phyloP scores from a whole-genome alignment of 2,888 invertebrate genomes.

The Calameuta pallipes region DNA sequence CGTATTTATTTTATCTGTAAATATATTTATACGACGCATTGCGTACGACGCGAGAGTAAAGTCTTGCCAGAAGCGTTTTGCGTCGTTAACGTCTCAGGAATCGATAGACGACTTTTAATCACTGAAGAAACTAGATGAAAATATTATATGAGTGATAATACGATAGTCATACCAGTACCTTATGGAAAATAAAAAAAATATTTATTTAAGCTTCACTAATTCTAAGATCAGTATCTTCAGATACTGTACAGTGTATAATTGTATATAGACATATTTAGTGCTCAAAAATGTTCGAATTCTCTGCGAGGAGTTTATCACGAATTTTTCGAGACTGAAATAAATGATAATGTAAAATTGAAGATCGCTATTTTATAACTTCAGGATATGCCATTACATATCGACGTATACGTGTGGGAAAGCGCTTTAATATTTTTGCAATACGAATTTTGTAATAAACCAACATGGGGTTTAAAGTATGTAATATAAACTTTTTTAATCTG shows the following conservation, averaged over 20 bases:
- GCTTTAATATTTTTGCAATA: conserved; percentile 55
- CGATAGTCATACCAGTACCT: conserved; percentile 53
- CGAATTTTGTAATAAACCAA: conserved; percentile 32
- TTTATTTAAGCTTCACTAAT: conserved; percentile 31
- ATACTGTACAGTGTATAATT: conserved; percentile 47
- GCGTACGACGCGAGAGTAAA: background rate
- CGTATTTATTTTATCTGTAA: conserved; percentile 30
- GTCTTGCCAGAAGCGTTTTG: conserved; percentile 36
- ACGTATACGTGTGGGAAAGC: conserved; percentile 33
- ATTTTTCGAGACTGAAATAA: background rate
- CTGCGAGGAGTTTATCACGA: background rate
- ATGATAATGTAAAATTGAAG: background rate
- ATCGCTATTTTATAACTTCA: background rate
- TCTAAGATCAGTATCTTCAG: background rate
- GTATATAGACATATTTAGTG: conserved; percentile 19
- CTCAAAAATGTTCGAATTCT: background rate
- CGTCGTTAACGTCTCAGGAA: conserved; percentile 30
- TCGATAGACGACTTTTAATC: background rate
- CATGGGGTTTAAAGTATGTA: background rate
- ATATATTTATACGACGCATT: conserved; percentile 3
- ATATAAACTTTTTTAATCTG: background rate
- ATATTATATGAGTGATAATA: conserved; percentile 45
- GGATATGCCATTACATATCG: conserved; percentile 8
- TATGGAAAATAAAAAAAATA: conserved; percentile 33
- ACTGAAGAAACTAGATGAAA: conserved; percentile 15